Evolutionary conservation across 2,113 vertebrate species (phyloP).

Genomic region (Tiliqua scincoides): DNA sequence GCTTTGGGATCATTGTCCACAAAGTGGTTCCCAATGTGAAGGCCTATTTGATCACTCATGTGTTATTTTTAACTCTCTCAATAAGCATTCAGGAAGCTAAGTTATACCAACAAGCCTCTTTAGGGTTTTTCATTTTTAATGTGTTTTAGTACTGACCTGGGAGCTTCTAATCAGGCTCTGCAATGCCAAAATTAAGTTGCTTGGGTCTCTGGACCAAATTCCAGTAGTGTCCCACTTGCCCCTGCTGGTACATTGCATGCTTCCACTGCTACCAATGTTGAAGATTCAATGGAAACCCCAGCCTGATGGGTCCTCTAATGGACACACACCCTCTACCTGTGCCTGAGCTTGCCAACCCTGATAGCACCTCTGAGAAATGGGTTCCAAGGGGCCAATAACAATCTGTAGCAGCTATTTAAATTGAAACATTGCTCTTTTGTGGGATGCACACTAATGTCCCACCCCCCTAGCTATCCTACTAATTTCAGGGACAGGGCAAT

Average conservation of each 20-base stretch:
- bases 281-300: no score
- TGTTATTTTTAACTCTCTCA: conserved; percentile 15
- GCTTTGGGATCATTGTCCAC: conserved; percentile 4
- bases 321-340: no score
- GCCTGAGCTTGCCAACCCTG: no score
- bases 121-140: background rate
- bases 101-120: background rate
- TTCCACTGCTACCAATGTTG: no score
- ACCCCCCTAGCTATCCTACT: background rate
- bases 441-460: background rate
- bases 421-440: background rate
- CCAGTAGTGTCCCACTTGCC: no score
- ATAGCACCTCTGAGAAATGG: no score
- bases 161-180: background rate
- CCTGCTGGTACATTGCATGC: no score
- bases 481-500: no score
- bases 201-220: no score
- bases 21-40: conserved; percentile 37
- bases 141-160: background rate
- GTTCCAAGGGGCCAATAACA: background rate
- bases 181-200: no score
- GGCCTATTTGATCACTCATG: conserved; percentile 1
- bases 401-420: background rate
- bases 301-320: no score
- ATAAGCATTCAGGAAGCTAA: background rate